Evolutionary conservation across 2,113 vertebrate species (phyloP).

Genomic region (Menidia beryllina): DNA sequence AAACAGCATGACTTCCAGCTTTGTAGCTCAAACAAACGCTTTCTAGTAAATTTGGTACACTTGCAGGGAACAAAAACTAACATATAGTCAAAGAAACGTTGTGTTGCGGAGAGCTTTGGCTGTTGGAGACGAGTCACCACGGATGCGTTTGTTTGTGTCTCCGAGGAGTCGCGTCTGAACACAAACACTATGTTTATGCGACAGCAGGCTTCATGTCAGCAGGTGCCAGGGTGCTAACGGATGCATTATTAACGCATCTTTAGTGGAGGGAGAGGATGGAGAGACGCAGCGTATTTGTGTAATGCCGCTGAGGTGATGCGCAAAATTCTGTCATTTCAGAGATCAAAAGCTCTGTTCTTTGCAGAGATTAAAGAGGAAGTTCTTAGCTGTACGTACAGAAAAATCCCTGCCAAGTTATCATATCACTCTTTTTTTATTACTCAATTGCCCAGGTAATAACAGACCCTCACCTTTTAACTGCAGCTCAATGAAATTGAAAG

Average conservation of each 20-base stretch:
- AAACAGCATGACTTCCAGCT: background rate
- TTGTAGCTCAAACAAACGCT: background rate
- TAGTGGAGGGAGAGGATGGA: constrained; percentile 4
- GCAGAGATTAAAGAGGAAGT: constrained; percentile 20
- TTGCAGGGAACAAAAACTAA: constrained; percentile 25
- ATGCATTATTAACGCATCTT: constrained; percentile 58
- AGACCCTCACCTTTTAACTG: constrained; percentile 49
- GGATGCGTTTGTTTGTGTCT: constrained; percentile 29
- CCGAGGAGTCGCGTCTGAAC: constrained; percentile 33
- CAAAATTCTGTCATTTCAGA: constrained; percentile 12
- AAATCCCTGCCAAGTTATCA: background rate
- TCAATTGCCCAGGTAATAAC: constrained; percentile 7
- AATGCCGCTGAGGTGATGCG: background rate
- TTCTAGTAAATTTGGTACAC: constrained; percentile 28
- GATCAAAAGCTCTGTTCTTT: constrained; percentile 16
- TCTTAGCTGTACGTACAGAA: background rate
- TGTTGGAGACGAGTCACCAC: constrained; percentile 7
- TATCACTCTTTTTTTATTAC: background rate
- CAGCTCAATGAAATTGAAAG: constrained; percentile 9
- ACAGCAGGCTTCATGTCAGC: constrained; percentile 18
- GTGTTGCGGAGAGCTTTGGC: constrained; percentile 12
- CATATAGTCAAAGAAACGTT: constrained; percentile 8
- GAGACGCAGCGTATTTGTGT: constrained; percentile 9
- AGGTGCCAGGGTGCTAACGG: constrained; percentile 1
- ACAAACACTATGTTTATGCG: constrained; percentile 14